Evolutionary conservation across 2,888 invertebrate species (phyloP).

Genomic region (Microdon myrmicae): DNA sequence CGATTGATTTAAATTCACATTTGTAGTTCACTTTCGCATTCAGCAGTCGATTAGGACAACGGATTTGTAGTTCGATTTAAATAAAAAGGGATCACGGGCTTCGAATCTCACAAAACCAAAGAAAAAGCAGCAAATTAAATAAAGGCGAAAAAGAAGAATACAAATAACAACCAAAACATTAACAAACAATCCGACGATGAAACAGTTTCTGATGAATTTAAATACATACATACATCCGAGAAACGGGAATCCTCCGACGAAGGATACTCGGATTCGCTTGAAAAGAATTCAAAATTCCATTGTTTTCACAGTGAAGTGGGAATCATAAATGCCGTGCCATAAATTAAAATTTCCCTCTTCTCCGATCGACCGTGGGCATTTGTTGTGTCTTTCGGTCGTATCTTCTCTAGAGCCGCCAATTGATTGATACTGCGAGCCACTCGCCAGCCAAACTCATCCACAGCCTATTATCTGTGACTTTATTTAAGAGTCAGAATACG

Average conservation of each 20-base stretch:
- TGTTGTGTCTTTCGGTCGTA: too few relatives aligned
- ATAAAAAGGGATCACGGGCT: constrained; percentile 27
- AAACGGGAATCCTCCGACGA: constrained; percentile 7
- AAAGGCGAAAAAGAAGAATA: too few relatives aligned
- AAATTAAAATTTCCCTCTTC: constrained; percentile 14
- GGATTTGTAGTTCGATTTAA: constrained; percentile 29
- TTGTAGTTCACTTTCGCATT: constrained; percentile 24
- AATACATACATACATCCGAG: constrained; percentile 26
- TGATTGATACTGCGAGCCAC: too few relatives aligned
- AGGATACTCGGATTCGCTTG: constrained; percentile 13
- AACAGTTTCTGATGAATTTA: constrained; percentile 26
- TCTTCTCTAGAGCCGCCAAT: too few relatives aligned
- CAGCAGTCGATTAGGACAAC: constrained; percentile 21
- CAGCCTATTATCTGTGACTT: too few relatives aligned
- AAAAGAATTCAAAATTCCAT: constrained; percentile 40
- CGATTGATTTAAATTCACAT: constrained; percentile 36
- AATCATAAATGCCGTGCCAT: constrained; percentile 26
- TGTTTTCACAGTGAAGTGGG: constrained; percentile 26
- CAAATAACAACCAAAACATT: too few relatives aligned
- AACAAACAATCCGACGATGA: constrained; percentile 4
- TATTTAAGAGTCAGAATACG: too few relatives aligned
- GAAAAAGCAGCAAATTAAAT: too few relatives aligned
- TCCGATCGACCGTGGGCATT: too few relatives aligned
- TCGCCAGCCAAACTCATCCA: too few relatives aligned
- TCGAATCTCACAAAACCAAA: background rate